Base-by-base conservation (phyloP, 2,888 invertebrate genomes). In the Ochropleura plecta region DNA sequence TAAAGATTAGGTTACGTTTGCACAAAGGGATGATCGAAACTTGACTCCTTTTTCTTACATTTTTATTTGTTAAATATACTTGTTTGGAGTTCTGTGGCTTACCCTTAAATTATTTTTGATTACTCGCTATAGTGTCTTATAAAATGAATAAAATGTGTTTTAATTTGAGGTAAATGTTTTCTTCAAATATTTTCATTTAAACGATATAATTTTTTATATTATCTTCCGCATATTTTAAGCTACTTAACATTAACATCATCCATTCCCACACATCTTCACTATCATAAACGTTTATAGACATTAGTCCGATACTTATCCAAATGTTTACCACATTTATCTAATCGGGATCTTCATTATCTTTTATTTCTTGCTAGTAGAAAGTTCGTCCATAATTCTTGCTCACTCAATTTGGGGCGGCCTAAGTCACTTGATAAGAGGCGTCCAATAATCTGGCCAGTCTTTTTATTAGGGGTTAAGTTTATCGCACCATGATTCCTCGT, bases 361-460 rank as follows among this genome's bases (percentile, higher is more conserved):
- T 94, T 94, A 94, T 95, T 93, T 90, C 91, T 90, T 87, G 91
- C 87, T 82, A 90, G 91, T 92, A 92, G 92, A 94, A 96, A 96
- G 92, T 96, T 96, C 83, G 88, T 89, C 95, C 94, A 96, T 96
- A 96, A 95, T 94, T 96, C 93, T 94, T 91, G 91, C 94, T 93
- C 91, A 90, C 92, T 94, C 94, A 94, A 96, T 96, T 96, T 94
- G 93, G 95, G 94, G 93, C 89, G 88, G 90, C 91, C 93, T 92
- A 90, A 93, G 92, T 92, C 90, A 89, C 88, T 90, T 90, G 95
- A 96, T 96, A 96, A 96, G 76, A 77, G 94, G 89, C 91, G 91
- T 88, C 92, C 91, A 93, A 95, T 95, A 95, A 95, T 95, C 93
- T 93, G 91, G 90, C 89, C 88, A 92, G 92, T 90, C 90, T 91